Evolutionary conservation across 1,140 invertebrate species (phyloP).

Genomic region (Drosophila nigromelanica): DNA sequence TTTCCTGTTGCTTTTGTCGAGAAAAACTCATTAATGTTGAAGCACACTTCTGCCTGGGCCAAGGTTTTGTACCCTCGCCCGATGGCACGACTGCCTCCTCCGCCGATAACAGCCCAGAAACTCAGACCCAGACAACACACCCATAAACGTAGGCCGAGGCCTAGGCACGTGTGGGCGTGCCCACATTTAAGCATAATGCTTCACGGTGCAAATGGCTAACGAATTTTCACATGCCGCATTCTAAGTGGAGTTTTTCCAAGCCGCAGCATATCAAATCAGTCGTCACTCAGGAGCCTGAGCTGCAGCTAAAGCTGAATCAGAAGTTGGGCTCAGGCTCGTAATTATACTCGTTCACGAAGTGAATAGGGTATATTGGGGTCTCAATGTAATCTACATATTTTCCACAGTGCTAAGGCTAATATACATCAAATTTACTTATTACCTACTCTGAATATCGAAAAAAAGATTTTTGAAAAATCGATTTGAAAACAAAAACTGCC

Average conservation of each 20-base stretch:
- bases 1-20: background rate
- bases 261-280: slow-evolving; percentile 72
- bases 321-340: slow-evolving; percentile 19
- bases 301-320: background rate
- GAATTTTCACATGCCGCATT: slow-evolving; percentile 72
- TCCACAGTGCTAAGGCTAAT: no score
- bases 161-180: slow-evolving; percentile 68
- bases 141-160: background rate
- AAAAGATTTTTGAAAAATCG: no score
- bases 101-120: slow-evolving; percentile 52
- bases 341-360: slow-evolving; percentile 32
- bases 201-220: slow-evolving; percentile 77
- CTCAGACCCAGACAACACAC: no score
- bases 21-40: slow-evolving; percentile 49
- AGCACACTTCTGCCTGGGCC: slow-evolving; percentile 33
- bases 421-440: no score
- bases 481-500: no score
- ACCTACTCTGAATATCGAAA: no score
- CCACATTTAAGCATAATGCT: slow-evolving; percentile 75
- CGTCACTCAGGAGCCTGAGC: slow-evolving; percentile 41
- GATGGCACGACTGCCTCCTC: slow-evolving; percentile 69
- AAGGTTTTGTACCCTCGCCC: slow-evolving; percentile 60
- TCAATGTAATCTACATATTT: no score
- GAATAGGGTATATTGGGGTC: no score
- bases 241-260: slow-evolving; percentile 72